A percentile compares a stretch with the other conserved stretches of the same genome.
These are phyloP conservation scores for Athalia rosae DNA, from an alignment of 2,888 invertebrate genomes.

Conservation along the genomic window DNA sequence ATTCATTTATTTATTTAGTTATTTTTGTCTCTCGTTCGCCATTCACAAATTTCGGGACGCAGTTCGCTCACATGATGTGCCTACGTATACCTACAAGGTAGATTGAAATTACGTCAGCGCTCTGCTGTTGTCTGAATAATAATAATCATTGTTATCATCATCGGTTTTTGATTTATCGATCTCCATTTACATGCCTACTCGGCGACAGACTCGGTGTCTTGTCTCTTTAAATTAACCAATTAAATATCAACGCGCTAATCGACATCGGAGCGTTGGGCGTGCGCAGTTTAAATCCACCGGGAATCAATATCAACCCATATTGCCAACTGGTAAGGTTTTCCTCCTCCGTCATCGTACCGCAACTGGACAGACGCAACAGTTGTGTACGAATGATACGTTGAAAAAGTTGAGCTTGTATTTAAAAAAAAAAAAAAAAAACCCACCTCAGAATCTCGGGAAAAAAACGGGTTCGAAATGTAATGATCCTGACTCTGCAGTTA, in stretches of 20 bases:
- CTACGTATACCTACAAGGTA: no score
- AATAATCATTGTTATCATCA: background rate
- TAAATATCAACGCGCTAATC: background rate
- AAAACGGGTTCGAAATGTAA: background rate
- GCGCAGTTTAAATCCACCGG: conserved; percentile 53
- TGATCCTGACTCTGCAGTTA: background rate
- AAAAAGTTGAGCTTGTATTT: background rate
- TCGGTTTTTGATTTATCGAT: background rate
- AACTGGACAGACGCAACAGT: conserved; percentile 66
- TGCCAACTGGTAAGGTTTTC: conserved; percentile 51
- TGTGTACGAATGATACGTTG: conserved; percentile 48
- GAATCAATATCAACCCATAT: conserved; percentile 66
- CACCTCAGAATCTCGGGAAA: background rate
- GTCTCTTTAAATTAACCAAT: background rate
- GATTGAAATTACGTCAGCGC: no score
- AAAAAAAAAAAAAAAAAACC: no score
- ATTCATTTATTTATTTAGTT: no score
- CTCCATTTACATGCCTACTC: background rate
- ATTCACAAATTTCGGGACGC: no score
- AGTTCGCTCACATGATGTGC: no score
- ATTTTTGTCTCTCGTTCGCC: no score
- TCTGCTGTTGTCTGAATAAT: no score
- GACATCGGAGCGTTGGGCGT: conserved; percentile 61
- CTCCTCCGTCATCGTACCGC: conserved; percentile 55
- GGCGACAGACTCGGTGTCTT: background rate